Evolutionary conservation across 37 sponge, comb jelly and placozoan species (phyloP), one percentile per base, ranked within the genome.

Genomic region (Geodia barretti): DNA sequence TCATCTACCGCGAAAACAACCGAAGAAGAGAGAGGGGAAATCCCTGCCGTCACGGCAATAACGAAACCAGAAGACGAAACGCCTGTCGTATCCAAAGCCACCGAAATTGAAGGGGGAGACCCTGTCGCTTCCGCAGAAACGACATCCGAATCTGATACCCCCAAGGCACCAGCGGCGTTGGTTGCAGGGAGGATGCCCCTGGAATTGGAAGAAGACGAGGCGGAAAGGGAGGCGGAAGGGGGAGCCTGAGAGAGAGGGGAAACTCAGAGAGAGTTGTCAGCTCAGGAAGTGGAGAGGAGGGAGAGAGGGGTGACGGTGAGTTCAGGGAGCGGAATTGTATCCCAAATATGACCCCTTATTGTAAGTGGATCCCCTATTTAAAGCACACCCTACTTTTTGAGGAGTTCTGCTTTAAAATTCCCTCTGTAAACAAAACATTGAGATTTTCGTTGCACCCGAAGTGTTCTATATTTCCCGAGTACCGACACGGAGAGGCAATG

Each of bases 151-250:
- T 41, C 66, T 39, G 60, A 35, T 33, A n/a, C 60, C 70, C 70
- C 36, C 34, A 60, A 70, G 60, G 26, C 70, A 79, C 60, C 70
- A n/a, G n/a, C n/a, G n/a, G n/a, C n/a, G n/a, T n/a, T n/a, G n/a
- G n/a, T n/a, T n/a, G n/a, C n/a, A 21, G 75, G 24, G 72, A 47
- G 54, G 26, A 17, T 29, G 35, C 80, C 43, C 2, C 35, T 25
- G 1, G 64, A 72, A 0, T 37, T 28, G 31, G 61, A 69, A 26
- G 72, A 41, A 7, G 36, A 23, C 2, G 79, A 26, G 21, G 68
- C 65, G 11, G 61, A 54, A 11, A 60, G 62, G 19, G 75, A 29
- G 29, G 39, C 62, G 42, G 37, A 40, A 59, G 78, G 19, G 2
- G 64, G 26, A 62, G 77, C 21, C 17, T 26, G 40, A 3, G 64